Percentiles rank a stretch among this genome's conserved stretches.
Conservation (phyloP, 30 jellyfish, hydroid and myxozoan species). For the Pelagia noctiluca region DNA sequence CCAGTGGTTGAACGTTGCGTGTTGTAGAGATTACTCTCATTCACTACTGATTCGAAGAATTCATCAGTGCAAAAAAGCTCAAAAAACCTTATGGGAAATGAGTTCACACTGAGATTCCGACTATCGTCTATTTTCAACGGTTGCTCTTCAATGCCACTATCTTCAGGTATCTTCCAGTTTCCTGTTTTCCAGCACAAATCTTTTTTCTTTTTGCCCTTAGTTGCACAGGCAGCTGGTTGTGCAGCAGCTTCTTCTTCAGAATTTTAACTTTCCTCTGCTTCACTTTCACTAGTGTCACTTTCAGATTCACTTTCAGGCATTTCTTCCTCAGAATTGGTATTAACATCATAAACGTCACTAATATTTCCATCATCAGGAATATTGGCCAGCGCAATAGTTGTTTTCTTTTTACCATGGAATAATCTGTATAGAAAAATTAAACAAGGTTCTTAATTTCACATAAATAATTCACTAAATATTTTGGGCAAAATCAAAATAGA, state of each 20-base stretch:
- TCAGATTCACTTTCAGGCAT: not conserved
- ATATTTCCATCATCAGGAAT: not conserved
- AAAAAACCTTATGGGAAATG: constrained; percentile 32
- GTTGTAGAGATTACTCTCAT: constrained; percentile 31
- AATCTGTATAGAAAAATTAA: not conserved
- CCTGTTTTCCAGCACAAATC: not conserved
- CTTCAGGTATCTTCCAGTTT: not conserved
- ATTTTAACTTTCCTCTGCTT: not conserved
- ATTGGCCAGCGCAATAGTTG: not conserved
- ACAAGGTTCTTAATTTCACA: not conserved
- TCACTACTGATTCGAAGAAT: not conserved
- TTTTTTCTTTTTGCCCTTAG: not conserved
- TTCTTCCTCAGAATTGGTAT: not conserved
- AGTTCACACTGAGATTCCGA: not conserved
- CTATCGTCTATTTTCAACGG: not conserved
- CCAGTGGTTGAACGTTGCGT: constrained; percentile 45
- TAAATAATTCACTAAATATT: too few relatives aligned
- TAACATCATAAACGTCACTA: not conserved
- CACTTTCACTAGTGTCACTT: not conserved
- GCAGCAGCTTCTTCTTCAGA: not conserved
- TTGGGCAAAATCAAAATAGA: not conserved
- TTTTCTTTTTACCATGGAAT: not conserved
- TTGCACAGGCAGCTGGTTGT: not conserved
- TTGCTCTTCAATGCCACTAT: not conserved
- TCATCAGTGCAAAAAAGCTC: constrained; percentile 34